A percentile compares a stretch with the other conserved stretches of the same genome.
Evolutionary conservation across 2,888 invertebrate species (phyloP).

Genomic region (Ornithoptera priamus): DNA sequence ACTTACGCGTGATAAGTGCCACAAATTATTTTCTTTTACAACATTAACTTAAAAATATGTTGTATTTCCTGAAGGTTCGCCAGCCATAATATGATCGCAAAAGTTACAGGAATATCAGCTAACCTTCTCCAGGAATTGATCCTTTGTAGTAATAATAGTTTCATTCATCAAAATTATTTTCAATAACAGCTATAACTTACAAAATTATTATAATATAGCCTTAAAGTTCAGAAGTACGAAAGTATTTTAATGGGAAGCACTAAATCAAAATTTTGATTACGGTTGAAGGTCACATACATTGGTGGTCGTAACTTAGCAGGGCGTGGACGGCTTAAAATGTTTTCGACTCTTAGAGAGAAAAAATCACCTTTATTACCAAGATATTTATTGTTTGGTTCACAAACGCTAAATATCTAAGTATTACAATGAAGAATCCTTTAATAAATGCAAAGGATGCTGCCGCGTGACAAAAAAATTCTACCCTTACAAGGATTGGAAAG

Average conservation of each 20-base stretch:
- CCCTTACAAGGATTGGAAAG: constrained; percentile 32
- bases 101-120: no score
- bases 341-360: constrained; percentile 43
- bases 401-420: constrained; percentile 67
- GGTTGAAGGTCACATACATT: constrained; percentile 49
- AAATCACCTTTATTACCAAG: constrained; percentile 51
- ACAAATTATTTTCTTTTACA: not conserved
- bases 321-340: constrained; percentile 61
- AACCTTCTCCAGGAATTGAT: no score
- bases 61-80: no score
- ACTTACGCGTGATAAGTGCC: not conserved
- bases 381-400: constrained; percentile 62
- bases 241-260: constrained; percentile 55
- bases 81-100: no score
- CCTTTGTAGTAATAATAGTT: no score
- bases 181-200: not conserved
- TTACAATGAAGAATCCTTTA: constrained; percentile 64
- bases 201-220: not conserved
- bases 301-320: constrained; percentile 54
- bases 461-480: constrained; percentile 44
- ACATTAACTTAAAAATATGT: no score
- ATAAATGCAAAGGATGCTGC: constrained; percentile 49
- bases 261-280: constrained; percentile 74
- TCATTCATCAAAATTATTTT: not conserved
- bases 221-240: constrained; percentile 35